Evolutionary conservation across 1,140 invertebrate species (phyloP).

Genomic region (Hormaphis cornu): DNA sequence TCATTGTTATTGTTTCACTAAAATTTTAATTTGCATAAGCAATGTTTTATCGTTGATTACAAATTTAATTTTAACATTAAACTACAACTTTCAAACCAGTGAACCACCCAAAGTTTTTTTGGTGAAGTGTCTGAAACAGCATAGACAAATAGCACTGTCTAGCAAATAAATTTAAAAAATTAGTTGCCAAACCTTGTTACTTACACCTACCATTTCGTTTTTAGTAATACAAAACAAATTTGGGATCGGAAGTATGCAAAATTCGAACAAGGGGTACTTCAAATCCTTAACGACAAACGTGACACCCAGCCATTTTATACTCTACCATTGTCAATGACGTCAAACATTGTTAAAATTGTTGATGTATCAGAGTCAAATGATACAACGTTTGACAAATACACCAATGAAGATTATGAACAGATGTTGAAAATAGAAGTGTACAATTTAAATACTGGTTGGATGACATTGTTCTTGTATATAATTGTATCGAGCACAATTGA

Average conservation of each 20-base stretch:
- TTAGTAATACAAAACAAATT: constrained; percentile 23
- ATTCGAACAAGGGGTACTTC: background rate
- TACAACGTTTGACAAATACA: constrained; percentile 18
- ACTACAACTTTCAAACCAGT: too few species aligned
- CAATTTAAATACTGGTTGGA: constrained; percentile 2
- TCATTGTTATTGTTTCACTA: too few species aligned
- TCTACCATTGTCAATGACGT: constrained; percentile 1
- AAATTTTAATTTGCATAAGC: too few species aligned
- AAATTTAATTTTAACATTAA: too few species aligned
- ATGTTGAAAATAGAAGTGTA: constrained; percentile 27
- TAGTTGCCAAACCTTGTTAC: too few species aligned
- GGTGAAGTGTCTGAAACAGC: too few species aligned
- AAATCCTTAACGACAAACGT: constrained; percentile 10
- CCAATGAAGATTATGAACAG: constrained; percentile 28
- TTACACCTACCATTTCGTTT: too few species aligned
- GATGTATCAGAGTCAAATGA: constrained; percentile 20
- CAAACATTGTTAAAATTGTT: constrained; percentile 14
- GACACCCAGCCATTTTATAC: background rate
- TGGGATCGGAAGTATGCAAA: constrained; percentile 28
- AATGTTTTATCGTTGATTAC: too few species aligned
- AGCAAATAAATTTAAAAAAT: too few species aligned
- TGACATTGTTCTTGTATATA: constrained; percentile 17
- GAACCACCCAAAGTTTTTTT: too few species aligned
- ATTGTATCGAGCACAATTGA: background rate
- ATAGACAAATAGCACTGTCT: too few species aligned